phyloP scores from a whole-genome alignment of 1,140 invertebrate genomes.

The Chironomus striatipennis region DNA sequence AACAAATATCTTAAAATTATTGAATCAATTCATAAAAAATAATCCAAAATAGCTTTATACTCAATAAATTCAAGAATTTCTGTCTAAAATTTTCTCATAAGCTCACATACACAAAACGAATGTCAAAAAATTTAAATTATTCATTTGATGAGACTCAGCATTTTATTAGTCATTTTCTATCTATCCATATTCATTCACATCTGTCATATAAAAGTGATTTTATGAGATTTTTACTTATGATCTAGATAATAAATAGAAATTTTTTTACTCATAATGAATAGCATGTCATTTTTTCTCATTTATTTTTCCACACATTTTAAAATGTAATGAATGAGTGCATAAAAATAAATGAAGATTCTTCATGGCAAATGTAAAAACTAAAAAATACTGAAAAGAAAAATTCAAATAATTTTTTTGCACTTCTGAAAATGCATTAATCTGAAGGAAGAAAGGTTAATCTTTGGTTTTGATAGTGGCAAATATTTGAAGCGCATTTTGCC shows the following conservation, averaged over 20 bases:
- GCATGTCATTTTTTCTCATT: not conserved
- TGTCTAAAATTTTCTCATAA: too few species aligned
- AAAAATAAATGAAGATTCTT: not conserved
- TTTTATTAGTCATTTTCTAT: too few species aligned
- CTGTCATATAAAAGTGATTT: not conserved
- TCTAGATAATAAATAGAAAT: too few species aligned
- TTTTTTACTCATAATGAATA: not conserved
- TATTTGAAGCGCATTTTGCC: too few species aligned
- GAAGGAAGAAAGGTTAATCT: not conserved
- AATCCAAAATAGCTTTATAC: too few species aligned
- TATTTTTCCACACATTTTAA: not conserved
- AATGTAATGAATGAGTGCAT: not conserved
- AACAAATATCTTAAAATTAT: too few species aligned
- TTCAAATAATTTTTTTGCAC: conserved; percentile 8
- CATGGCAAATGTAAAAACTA: not conserved
- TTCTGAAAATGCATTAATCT: conserved; percentile 1
- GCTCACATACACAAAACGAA: too few species aligned
- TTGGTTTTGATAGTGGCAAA: too few species aligned
- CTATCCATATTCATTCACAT: not conserved
- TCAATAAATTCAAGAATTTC: too few species aligned
- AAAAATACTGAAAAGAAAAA: conserved; percentile 4
- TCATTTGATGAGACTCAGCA: too few species aligned
- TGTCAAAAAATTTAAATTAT: too few species aligned
- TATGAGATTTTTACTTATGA: not conserved
- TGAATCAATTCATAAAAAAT: too few species aligned